Evolutionary conservation across 2,113 vertebrate genomes (phyloP).

Genomic region (Hirundichthys speculiger): DNA sequence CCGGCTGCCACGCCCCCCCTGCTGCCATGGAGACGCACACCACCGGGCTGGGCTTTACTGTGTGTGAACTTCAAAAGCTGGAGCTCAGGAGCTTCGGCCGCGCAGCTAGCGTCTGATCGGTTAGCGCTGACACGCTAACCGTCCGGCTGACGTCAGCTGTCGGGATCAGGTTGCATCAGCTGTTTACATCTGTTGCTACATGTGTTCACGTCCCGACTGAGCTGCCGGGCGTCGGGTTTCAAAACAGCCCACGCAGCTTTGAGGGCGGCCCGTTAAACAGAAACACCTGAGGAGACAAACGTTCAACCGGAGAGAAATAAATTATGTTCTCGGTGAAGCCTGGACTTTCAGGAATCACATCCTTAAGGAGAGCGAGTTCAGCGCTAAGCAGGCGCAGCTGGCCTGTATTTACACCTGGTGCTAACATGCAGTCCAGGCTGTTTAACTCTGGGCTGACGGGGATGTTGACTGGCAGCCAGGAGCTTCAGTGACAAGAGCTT

Average conservation of each 20-base stretch:
- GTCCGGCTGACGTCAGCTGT: conserved; percentile 22
- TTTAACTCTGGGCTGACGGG: too few species aligned
- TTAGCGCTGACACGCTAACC: too few species aligned
- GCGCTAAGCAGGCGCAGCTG: too few species aligned
- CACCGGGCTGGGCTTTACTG: not conserved
- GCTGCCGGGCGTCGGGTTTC: not conserved
- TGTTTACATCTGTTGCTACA: conserved; percentile 24
- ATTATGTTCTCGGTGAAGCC: not conserved
- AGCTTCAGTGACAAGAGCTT: too few species aligned
- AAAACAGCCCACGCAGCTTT: not conserved
- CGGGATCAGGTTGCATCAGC: conserved; percentile 40
- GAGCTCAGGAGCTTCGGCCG: not conserved
- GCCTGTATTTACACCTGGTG: too few species aligned
- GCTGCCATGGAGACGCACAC: conserved; percentile 31
- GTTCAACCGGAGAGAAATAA: not conserved
- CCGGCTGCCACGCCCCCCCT: conserved; percentile 16
- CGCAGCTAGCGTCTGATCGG: too few species aligned
- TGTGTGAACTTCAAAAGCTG: not conserved
- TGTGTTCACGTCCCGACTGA: conserved; percentile 15
- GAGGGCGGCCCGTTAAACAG: not conserved
- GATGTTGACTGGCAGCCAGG: too few species aligned
- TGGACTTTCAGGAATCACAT: too few species aligned
- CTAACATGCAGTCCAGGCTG: too few species aligned
- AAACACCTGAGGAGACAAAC: not conserved
- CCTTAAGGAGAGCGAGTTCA: too few species aligned